Conservation (phyloP, 2,113 vertebrate genomes). For the Capreolus pygargus region DNA sequence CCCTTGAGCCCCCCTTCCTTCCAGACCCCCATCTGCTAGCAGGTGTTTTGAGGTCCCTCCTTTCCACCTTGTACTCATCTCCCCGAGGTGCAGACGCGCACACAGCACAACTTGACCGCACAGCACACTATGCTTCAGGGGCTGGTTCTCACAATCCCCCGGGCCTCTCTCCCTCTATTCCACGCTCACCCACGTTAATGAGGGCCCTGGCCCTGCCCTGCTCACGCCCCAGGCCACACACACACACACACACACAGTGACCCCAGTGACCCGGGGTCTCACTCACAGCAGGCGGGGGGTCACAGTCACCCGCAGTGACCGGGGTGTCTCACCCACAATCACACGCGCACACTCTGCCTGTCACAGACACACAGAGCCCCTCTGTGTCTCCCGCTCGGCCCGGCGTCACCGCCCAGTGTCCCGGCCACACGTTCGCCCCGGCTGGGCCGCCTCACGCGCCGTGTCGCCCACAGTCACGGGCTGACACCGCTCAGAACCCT, state of each 20-base stretch:
- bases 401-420: constrained; percentile 53
- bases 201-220: background rate
- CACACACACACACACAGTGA: background rate
- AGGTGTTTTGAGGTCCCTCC: background rate
- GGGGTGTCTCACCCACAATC: background rate
- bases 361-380: constrained; percentile 51
- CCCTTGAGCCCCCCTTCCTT: background rate
- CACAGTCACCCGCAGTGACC: background rate
- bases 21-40: background rate
- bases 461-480: constrained; percentile 66
- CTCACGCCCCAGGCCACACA: background rate
- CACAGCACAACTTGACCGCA: background rate
- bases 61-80: background rate
- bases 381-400: constrained; percentile 48
- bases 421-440: constrained; percentile 45
- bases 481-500: constrained; percentile 50
- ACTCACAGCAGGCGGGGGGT: background rate
- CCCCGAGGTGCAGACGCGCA: background rate
- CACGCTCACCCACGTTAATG: background rate
- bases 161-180: background rate
- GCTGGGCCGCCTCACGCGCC: constrained; percentile 58
- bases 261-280: background rate
- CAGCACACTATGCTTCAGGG: background rate
- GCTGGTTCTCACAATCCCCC: background rate
- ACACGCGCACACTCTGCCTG: background rate